Conservation (phyloP, 2,113 vertebrate genomes). For the Silurus asotus region DNA sequence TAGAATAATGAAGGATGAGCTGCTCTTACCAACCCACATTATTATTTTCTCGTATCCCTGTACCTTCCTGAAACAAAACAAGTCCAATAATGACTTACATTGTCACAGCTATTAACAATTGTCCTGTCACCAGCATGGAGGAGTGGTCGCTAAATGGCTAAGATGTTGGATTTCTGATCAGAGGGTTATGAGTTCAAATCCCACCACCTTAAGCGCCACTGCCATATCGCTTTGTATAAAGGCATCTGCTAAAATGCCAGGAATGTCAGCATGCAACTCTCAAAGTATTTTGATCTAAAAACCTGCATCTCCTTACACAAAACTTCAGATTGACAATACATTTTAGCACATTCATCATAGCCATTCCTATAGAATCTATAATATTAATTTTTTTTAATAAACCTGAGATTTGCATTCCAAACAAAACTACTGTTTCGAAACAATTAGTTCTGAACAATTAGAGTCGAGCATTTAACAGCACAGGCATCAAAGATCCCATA, state of each 20-base stretch:
- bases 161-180: background rate
- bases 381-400: background rate
- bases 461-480: background rate
- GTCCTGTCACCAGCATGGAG: background rate
- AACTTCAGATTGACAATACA: too few species aligned
- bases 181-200: too few species aligned
- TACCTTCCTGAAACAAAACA: background rate
- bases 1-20: background rate
- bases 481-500: background rate
- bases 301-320: too few species aligned
- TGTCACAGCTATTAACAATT: background rate
- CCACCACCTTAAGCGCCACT: too few species aligned
- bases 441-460: background rate
- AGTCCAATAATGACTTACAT: background rate
- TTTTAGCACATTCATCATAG: too few species aligned
- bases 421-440: too few species aligned
- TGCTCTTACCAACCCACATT: background rate
- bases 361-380: background rate
- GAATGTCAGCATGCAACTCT: too few species aligned
- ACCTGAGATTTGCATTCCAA: background rate
- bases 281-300: too few species aligned
- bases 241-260: too few species aligned
- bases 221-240: too few species aligned
- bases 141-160: background rate
- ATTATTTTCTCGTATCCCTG: background rate